Evolutionary conservation across 2,888 invertebrate species (phyloP), one percentile per base, ranked within the genome.

Genomic region (Stenotaenia linearis): DNA sequence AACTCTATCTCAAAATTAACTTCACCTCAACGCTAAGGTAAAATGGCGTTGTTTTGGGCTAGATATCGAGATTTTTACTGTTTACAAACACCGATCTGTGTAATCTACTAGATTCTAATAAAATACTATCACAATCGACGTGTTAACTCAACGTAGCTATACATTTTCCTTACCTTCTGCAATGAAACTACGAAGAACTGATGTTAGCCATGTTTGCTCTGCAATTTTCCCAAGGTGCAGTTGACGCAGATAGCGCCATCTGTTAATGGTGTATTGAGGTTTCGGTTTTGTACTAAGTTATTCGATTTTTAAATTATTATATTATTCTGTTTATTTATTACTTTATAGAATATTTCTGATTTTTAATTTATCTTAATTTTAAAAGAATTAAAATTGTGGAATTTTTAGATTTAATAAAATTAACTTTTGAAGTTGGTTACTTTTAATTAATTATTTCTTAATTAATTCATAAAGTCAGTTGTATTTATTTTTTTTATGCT

Each of bases 91-190:
- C 10, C 28, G 32, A 32, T 18, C 28, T 1, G 18, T 37, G 18
- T 75, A 21, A 12, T 37, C 15, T 10, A 35, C 32, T 23, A 15
- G 15, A 32, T 25, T 69, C 28, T 69, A 12, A 28, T 15, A 69
- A 7, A 9, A 12, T 69, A 10, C 25, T 69, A 28, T 4, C 3
- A 15, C 69, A 15, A 25, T 69, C 23, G 1, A 15, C 15, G 25
- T 25, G 25, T 69, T 28, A 69, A 69, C 25, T 69, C 28, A 35
- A 32, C 37, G 23, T 37, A 75, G 25, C 21, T 32, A 18, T 15
- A 32, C 21, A 75, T 75, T 75, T 77, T 40, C 21, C 78, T 78
- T 78, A 78, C 78, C 78, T 78, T 78, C 61, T 56, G 78, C 78
- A 78, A 56, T 30, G 56, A 78, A 78, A 78, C 28, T 78, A 78